Evolutionary conservation across 2,113 vertebrate genomes (phyloP), one percentile per base, ranked within the genome.

Genomic region (Aptenodytes patagonicus): DNA sequence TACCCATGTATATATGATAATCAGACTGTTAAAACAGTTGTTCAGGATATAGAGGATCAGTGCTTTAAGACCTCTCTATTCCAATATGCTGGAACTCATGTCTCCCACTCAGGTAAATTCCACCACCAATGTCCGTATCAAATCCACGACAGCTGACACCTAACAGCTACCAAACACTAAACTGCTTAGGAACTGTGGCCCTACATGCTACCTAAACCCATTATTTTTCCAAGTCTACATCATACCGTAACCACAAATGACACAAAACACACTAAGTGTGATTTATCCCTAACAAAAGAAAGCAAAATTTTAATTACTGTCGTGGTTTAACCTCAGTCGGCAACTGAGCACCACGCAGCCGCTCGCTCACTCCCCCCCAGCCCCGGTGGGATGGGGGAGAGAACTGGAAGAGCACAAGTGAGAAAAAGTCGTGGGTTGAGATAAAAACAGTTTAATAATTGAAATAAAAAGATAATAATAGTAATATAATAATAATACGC

Each of bases 81-180:
- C 14, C 42, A 72, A 72, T 82, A 36, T 83, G 10, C 16, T 93
- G 32, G 24, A 88, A 79, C 9, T 68, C 7, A 5, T 2, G 0
- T 55, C 34, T 71, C 17, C 10, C 11, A 72, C 20, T 42, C 32
- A 46, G 13, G 17, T 78, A 70, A 87, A 64, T 38, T 70, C 17
- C 29, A 82, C 54, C 29, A 24, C 9, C 7, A 1, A 0, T 71
- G n/a, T 13, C 29, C 6, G 0, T 62, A 32, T 60, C 13, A 78
- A 68, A 85, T 75, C 22, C 26, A 62, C 10, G 25, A 36, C 28
- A 40, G 10, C 22, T 92, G 38, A 54, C 29, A 20, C 14, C 31
- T 80, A 81, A 32, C 17, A 82, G 17, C 47, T 68, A 72, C 21
- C 52, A 85, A 77, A 65, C 32, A 46, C 22, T 38, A 38, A 92